Evolutionary conservation across 2,888 invertebrate species (phyloP), one percentile per base, ranked within the genome.

Genomic region (Ischnura elegans): DNA sequence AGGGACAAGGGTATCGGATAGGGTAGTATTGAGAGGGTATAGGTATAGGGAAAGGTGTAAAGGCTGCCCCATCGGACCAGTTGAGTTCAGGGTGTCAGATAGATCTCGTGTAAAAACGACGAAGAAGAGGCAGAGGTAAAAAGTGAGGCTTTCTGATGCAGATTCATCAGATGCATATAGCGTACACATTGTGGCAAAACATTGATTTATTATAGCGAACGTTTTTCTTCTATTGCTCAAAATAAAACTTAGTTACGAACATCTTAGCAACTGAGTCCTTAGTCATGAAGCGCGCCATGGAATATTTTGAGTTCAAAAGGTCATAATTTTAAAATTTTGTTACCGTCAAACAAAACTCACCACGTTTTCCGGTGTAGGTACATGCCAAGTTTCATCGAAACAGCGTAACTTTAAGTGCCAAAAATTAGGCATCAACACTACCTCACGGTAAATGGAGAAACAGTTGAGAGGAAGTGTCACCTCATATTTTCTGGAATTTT

Each of bases 31-130:
- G 76, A 29, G 76, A 29, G 76, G 13, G 61, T n/a, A n/a, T 3
- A 1, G 36, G 76, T 16, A 36, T 10, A 76, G 76, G 29, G 29
- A 25, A n/a, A 36, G 19, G 90, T 42, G 43, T n/a, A 90, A 90
- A 90, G 61, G 90, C 61, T 90, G 90, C 45, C 90, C 42, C 87
- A 87, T 13, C 87, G 87, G 61, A 90, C 90, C 87, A 42, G 61
- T 42, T 55, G 55, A 55, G 87, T 61, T 43, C 76, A 43, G 66
- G 36, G 61, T 5, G 61, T 45, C 66, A 42, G 19, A 13, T 19
- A 51, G 19, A 16, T 3, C n/a, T 42, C 61, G 5, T 36, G 76
- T 25, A 61, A 61, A 61, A 61, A 16, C 25, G 43, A 36, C 25
- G n/a, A 0, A n/a, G 42, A 45, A 42, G 43, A 90, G 13, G 16